phyloP scores from a whole-genome alignment of 2,797 vertebrate species.

The Chloroceryle amazona region DNA sequence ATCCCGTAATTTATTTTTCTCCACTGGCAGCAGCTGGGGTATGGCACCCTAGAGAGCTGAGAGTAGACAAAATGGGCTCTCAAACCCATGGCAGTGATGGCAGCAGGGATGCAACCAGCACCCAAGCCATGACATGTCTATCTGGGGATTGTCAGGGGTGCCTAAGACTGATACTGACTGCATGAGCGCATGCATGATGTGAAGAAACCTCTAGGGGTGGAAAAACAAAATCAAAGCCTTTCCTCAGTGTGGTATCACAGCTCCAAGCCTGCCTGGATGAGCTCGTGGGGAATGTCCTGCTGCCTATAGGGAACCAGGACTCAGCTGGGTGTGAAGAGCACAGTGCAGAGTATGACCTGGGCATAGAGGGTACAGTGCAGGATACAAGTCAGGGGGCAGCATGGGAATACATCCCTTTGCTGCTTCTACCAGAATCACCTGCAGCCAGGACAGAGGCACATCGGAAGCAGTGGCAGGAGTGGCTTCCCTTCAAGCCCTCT shows the following conservation, averaged over 20 bases:
- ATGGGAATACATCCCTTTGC: background rate
- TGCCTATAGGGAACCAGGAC: accelerated
- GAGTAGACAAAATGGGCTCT: background rate
- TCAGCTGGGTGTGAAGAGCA: accelerated
- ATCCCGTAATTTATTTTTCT: background rate
- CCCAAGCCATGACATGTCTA: accelerated
- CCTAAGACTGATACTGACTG: background rate
- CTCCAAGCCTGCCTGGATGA: background rate
- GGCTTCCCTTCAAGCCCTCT: background rate
- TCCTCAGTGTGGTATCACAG: background rate
- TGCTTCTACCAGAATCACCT: background rate
- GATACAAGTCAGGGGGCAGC: accelerated
- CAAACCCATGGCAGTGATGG: background rate
- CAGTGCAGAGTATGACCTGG: accelerated
- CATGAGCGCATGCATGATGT: accelerated
- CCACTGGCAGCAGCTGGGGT: background rate
- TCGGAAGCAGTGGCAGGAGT: accelerated
- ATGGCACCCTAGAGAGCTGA: background rate
- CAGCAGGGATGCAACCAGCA: background rate
- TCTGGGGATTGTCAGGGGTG: background rate
- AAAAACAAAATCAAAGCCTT: background rate
- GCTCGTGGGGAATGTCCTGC: accelerated
- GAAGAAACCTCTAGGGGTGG: background rate
- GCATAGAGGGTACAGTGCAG: background rate
- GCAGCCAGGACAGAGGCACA: background rate